Percentiles rank a stretch among this genome's conserved stretches.
Evolutionary conservation across 2,888 invertebrate genomes (phyloP).

Genomic region (Neoitamus cyanurus): DNA sequence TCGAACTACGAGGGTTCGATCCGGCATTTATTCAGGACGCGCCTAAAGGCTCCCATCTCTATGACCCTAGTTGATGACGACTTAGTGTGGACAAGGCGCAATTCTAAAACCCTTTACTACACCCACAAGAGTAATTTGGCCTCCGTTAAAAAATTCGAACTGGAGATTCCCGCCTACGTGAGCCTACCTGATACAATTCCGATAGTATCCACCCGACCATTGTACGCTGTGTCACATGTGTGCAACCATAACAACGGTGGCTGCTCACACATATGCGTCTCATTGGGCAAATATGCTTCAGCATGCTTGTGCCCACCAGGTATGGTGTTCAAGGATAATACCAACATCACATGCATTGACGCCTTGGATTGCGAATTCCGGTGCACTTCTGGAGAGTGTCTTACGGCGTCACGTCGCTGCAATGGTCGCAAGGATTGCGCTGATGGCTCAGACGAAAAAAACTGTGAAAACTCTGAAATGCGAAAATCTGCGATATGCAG

Average conservation of each 20-base stretch:
- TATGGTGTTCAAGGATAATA: constrained; percentile 67
- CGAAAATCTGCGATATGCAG: constrained; percentile 63
- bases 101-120: constrained; percentile 72
- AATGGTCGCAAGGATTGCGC: constrained; percentile 71
- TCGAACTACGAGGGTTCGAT: constrained; percentile 72
- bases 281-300: constrained; percentile 62
- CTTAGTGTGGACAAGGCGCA: constrained; percentile 76
- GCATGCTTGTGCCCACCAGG: constrained; percentile 77
- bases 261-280: constrained; percentile 81
- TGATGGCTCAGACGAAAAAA: constrained; percentile 70
- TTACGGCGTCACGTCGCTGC: constrained; percentile 69
- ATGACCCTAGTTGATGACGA: constrained; percentile 73
- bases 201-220: constrained; percentile 44
- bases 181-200: constrained; percentile 53
- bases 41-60: constrained; percentile 69
- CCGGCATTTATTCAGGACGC: constrained; percentile 66
- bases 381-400: constrained; percentile 70
- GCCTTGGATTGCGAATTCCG: constrained; percentile 68
- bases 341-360: constrained; percentile 70
- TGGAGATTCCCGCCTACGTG: constrained; percentile 59
- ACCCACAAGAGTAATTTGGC: constrained; percentile 67
- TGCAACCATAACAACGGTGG: constrained; percentile 73
- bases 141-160: constrained; percentile 60
- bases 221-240: constrained; percentile 65
- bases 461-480: constrained; percentile 64